Conservation (phyloP, 1,140 invertebrate genomes). For the Phocides pigmalion region DNA sequence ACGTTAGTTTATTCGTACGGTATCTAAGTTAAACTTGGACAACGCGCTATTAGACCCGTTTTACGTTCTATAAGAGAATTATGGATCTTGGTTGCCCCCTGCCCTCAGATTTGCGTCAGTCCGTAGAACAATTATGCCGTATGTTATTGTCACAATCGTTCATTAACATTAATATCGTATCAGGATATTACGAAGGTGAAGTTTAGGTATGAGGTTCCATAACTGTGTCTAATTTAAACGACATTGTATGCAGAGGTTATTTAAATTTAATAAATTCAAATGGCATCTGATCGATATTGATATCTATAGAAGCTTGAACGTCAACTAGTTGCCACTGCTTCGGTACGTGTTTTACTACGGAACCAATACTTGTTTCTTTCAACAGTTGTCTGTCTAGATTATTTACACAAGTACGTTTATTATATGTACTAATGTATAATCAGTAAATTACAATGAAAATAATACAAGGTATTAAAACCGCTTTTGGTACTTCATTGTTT, state of each 20-base stretch:
- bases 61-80: conserved; percentile 47
- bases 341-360: no score
- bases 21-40: conserved; percentile 15
- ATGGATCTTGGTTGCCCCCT: conserved; percentile 68
- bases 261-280: not conserved
- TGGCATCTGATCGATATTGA: not conserved
- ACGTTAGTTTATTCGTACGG: no score
- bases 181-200: conserved; percentile 40
- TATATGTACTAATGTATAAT: no score
- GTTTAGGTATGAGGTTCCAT: conserved; percentile 27
- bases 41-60: not conserved
- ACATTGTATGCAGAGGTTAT: conserved; percentile 17
- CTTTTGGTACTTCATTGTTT: no score
- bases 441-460: no score
- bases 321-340: no score
- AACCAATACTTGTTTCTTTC: no score
- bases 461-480: no score
- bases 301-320: no score
- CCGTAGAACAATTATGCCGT: conserved; percentile 69
- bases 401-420: no score
- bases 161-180: conserved; percentile 58
- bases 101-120: conserved; percentile 68
- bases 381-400: no score
- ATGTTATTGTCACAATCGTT: conserved; percentile 55
- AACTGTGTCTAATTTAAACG: conserved; percentile 44